Evolutionary conservation across 2,888 invertebrate species (phyloP), one percentile per base, ranked within the genome.

Genomic region (Melikaiella ostensackeni): DNA sequence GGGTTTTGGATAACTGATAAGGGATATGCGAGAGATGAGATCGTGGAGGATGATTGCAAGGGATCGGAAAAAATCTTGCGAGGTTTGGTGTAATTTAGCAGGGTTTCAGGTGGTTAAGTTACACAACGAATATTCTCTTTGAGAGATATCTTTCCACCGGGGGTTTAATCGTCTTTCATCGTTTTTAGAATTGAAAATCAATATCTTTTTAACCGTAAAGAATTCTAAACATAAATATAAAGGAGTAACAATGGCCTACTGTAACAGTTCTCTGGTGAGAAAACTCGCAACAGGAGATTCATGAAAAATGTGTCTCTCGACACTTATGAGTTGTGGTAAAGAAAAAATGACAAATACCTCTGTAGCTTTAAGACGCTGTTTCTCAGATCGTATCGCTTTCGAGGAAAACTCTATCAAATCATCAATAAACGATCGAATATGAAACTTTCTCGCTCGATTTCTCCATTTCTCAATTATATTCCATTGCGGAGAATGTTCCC

Each of bases 381-480:
- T 21, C 9, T 21, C 9, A 11, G 55, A 55, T 55, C 1, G 55
- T 55, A 55, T 59, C 59, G 59, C 1, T 27, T 27, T 13, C 13
- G 24, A 59, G 24, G 27, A 59, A 59, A 59, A 21, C n/a, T 59
- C 24, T 59, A 27, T 27, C 59, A 27, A 59, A 59, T 27, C 27
- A 59, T 59, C 59, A 59, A 59, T 59, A 59, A 27, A 59, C 27
- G 16, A 59, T 59, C 24, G 16, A 59, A 59, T 59, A 27, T 73
- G 64, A 62, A 77, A 81, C 50, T 75, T 79, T 77, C 77, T 79
- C 75, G 79, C 77, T 81, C 80, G 80, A 81, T 82, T 81, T 81
- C 79, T 78, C 70, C 74, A 76, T 63, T 61, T 77, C 80, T 77
- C 74, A 78, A 79, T 79, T 77, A 78, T 59, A 59, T 16, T 75